Evolutionary conservation across 2,113 vertebrate genomes (phyloP), one percentile per base, ranked within the genome.

Genomic region (Megaleporinus macrocephalus): DNA sequence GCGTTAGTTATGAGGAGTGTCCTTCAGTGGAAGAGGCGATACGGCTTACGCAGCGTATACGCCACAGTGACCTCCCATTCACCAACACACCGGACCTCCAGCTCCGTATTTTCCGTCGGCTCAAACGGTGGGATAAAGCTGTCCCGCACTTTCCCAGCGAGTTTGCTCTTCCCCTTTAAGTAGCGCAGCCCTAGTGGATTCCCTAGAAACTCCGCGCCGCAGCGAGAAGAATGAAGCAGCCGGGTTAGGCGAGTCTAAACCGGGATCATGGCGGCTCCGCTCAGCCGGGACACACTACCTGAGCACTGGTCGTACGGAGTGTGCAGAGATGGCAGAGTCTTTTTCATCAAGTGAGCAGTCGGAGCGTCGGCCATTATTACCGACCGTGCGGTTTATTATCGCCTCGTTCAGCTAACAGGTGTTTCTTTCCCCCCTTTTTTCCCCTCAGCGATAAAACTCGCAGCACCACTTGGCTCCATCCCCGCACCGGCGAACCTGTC

Each of bases 291-390:
- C 92, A 92, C 94, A 84, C 92, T 98, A 93, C 97, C 97, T 91
- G 96, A 95, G 85, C 93, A 93, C 92, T 98, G 97, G 96, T 97
- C 97, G 29, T 98, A 97, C 72, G 97, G 97, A 89, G 97, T 98
- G 85, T 97, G 96, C 78, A 86, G 90, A 84, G 97, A 98, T 86
- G 97, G 97, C 62, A 94, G 97, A 44, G 96, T 98, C 82, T 98
- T 98, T 92, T 98, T 98, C 66, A 97, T 98, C 81, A 95, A 97
- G 97, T 98, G 91, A 95, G 96, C 71, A 57, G 61, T 22, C n/a
- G n/a, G 5, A 47, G 55, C 33, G 12, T 1, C 61, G 10, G 24
- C 41, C 75, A 57, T 51, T 20, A 2, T 16, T 9, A n/a, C 24
- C 9, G 18, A n/a, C 20, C 53, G 66, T 71, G 49, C 27, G 61